Percentiles rank a stretch among this genome's conserved stretches.
Evolutionary conservation across 2,888 invertebrate species (phyloP).

Genomic region (Dynastes grantii): DNA sequence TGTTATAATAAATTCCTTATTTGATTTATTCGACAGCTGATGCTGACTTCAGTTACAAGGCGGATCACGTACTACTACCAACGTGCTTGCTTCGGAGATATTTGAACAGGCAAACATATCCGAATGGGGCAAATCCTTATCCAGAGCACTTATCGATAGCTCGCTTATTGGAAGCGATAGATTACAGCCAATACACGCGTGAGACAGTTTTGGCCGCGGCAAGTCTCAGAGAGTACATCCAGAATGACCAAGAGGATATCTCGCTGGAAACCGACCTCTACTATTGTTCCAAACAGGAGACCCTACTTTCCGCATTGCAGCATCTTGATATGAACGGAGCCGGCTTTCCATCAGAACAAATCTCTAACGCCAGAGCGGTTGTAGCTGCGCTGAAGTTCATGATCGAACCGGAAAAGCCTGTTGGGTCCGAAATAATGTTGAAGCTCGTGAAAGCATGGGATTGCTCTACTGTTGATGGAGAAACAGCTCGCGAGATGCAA

Average conservation of each 20-base stretch:
- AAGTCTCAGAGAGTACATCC: conserved; percentile 1
- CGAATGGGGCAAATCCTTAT: background rate
- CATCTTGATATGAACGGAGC: background rate
- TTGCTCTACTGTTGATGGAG: no score
- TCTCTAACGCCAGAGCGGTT: background rate
- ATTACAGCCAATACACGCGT: background rate
- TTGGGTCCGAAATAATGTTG: no score
- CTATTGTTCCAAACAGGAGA: conserved; percentile 36
- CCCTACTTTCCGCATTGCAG: conserved; percentile 2
- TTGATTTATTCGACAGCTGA: no score
- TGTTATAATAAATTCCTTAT: no score
- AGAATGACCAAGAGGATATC: background rate
- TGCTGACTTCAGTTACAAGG: no score
- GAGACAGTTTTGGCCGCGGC: conserved; percentile 4
- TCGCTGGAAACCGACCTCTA: background rate
- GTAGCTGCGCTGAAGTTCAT: no score
- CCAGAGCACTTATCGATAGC: background rate
- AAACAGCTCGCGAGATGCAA: no score
- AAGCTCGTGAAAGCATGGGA: no score
- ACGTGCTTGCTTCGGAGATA: no score
- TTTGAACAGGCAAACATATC: no score
- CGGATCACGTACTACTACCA: no score
- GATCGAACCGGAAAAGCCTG: no score
- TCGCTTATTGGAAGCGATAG: conserved; percentile 22
- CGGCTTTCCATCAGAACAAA: background rate